Evolutionary conservation across 2,888 invertebrate species (phyloP), one percentile per base, ranked within the genome.

Genomic region (Cistogaster globosa): DNA sequence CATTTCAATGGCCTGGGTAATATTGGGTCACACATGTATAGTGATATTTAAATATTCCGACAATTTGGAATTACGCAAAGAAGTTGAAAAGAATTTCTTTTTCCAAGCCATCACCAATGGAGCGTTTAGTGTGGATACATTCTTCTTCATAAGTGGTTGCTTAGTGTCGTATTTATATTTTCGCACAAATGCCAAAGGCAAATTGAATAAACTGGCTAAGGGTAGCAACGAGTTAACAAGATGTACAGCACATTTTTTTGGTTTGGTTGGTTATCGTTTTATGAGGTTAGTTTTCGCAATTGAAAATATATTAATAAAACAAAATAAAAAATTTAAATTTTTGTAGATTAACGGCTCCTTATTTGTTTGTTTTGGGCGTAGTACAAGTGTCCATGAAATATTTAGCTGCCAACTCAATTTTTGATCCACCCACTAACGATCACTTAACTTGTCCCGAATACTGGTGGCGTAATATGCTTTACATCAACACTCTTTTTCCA

Each of bases 391-490:
- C 95, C n/a, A 97, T 97, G 96, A 96, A 96, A 90, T 97, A 97
- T 95, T 95, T 97, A 91, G 94, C 95, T 76, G 94, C 95, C 89
- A 96, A 96, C 92, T 96, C 97, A 0, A 95, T 97, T 53, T 97
- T 97, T 91, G 97, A 97, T 91, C 96, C 97, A 4, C 96, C 97
- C 0, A 96, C 97, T 0, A 94, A 94, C 91, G 97, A 97, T 93
- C 96, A 97, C 91, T 93, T 95, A 77, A 97, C 96, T 88, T 97
- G 97, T 89, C 96, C 96, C 20, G 94, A 96, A 88, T 97, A 96
- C 91, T 97, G 97, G 97, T 97, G 97, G 97, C 94, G 97, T 87
- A 97, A 97, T 92, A 93, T 97, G 57, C 93, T 97, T 1, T 97
- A 97, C 90, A 96, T 97, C 90, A 97, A 97, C 92, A 97, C 97